These are phyloP conservation scores for Eptatretus burgeri DNA, from an alignment of 2,113 vertebrate species.

Conservation along the genomic window DNA sequence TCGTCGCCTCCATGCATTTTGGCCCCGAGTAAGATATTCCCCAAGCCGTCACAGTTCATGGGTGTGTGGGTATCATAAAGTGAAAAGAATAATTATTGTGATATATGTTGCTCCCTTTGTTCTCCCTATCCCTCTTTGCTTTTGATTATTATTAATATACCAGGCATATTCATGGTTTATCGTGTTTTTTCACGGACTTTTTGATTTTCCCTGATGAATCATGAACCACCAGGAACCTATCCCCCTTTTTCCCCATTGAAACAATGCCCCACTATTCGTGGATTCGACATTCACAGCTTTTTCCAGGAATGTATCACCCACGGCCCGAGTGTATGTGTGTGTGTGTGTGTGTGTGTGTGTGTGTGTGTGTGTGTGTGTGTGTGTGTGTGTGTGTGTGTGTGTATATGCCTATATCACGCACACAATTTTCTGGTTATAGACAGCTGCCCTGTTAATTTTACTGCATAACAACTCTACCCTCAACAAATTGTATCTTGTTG, in stretches of 20 bases:
- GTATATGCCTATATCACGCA: no score
- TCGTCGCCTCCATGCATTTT: not conserved
- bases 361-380: no score
- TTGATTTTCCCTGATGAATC: not conserved
- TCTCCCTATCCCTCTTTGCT: not conserved
- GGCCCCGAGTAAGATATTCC: not conserved
- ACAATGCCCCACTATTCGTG: not conserved
- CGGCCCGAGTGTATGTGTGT: no score
- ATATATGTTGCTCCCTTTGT: not conserved
- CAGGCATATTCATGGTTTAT: not conserved
- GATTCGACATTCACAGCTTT: not conserved
- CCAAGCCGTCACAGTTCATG: not conserved
- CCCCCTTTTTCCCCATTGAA: not conserved
- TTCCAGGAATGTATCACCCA: no score
- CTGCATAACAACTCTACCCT: no score
- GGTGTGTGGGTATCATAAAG: not conserved
- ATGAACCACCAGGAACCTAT: not conserved
- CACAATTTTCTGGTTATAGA: no score
- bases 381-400: no score
- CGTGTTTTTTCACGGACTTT: not conserved
- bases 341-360: no score
- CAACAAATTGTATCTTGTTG: no score
- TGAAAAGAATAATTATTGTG: not conserved
- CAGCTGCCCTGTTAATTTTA: no score
- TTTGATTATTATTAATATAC: not conserved